These are phyloP conservation scores for Leuciscus idus DNA, from an alignment of 2,113 vertebrate species.

Conservation along the genomic window DNA sequence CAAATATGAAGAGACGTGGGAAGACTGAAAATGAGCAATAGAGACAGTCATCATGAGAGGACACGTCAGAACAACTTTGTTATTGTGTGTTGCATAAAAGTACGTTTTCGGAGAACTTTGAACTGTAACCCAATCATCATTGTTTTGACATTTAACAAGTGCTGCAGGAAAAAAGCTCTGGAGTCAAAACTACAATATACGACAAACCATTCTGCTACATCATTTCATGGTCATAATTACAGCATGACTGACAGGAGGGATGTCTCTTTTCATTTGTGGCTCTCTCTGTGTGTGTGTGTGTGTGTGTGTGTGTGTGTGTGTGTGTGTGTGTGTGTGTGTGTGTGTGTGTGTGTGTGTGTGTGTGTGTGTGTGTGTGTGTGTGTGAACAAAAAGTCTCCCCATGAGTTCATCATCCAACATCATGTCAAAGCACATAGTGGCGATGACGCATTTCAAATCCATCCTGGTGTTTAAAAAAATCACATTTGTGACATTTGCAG, in stretches of 20 bases:
- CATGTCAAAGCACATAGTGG: not conserved
- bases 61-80: not conserved
- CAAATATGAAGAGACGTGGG: not conserved
- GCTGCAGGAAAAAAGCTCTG: constrained; percentile 1
- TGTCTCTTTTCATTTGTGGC: constrained; percentile 1
- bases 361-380: not conserved
- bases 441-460: constrained; percentile 29
- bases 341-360: not conserved
- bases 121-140: not conserved
- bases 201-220: not conserved
- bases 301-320: not conserved
- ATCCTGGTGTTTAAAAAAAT: constrained; percentile 19
- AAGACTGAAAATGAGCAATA: not conserved
- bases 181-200: not conserved
- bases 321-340: not conserved
- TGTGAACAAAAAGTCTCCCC: not conserved
- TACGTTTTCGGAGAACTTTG: not conserved
- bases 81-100: not conserved
- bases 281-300: not conserved
- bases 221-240: not conserved
- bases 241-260: constrained; percentile 3
- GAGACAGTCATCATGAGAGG: not conserved
- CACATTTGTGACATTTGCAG: constrained; percentile 17
- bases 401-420: not conserved
- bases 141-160: not conserved